Evolutionary conservation across 2,888 invertebrate genomes (phyloP), one percentile per base, ranked within the genome.

Genomic region (Tenthredo livida): DNA sequence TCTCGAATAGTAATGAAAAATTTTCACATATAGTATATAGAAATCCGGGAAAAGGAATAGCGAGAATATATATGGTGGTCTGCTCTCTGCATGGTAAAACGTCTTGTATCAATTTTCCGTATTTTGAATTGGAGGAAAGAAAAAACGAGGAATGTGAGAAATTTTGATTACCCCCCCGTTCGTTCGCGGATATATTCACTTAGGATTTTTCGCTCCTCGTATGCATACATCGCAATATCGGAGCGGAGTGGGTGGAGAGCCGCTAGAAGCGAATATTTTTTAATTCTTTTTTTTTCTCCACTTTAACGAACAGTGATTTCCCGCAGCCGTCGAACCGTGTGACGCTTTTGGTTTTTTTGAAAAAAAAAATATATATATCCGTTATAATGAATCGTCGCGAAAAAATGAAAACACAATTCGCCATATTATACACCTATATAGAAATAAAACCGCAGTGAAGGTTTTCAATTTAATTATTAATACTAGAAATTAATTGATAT

Each of bases 1-100:
- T 61, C 40, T 25, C n/a, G 58, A 37, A 80, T 80, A 61, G 29
- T 80, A 37, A 61, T 80, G 61, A 80, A 61, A 78, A 80, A 67
- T 67, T 67, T 37, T 21, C 33, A 61, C 33, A 61, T 6, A 40
- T 37, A 61, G 10, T 12, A 73, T 15, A n/a, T n/a, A n/a, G n/a
- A 47, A n/a, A 25, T 40, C 21, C n/a, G 37, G 70, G 37, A 17
- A 37, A 37, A 37, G n/a, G 17, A 37, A 29, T 21, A n/a, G n/a
- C n/a, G n/a, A n/a, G 7, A 4, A n/a, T 2, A 2, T n/a, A n/a
- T n/a, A 33, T 4, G 3, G 17, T n/a, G n/a, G 6, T 54, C n/a
- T 54, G 1, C n/a, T 61, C 2, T 25, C 25, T 61, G 54, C 6
- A n/a, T 12, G 47, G 4, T 47, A 15, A 47, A 47, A 47, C 47